Evolutionary conservation across 2,113 vertebrate genomes (phyloP).

Genomic region (western clawed frog (Xenopus tropicalis)): UCB_Xtro_10.0 CM004443.2:177929001-177929500

Average conservation of each 20-base stretch:
- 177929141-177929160: conserved; percentile 12
- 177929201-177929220: neutral
- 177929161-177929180: conserved; percentile 11
- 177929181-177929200: neutral
- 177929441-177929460: too few species aligned
- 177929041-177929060: conserved; percentile 91
- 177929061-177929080: conserved; percentile 67
- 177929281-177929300: neutral
- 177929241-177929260: neutral
- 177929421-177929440: too few species aligned
- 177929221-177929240: neutral
- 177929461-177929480: too few species aligned
- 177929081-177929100: conserved; percentile 74
- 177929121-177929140: conserved; percentile 61
- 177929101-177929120: conserved; percentile 63
- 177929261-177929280: neutral
- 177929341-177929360: neutral
- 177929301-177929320: neutral
- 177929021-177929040: conserved; percentile 70
- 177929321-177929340: neutral
- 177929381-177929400: too few species aligned
- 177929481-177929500: too few species aligned
- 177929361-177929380: too few species aligned
- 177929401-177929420: too few species aligned
- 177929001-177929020: conserved; percentile 76